Base-by-base conservation (phyloP, 2,888 invertebrate genomes). In the Acanthopleura granulata region DNA sequence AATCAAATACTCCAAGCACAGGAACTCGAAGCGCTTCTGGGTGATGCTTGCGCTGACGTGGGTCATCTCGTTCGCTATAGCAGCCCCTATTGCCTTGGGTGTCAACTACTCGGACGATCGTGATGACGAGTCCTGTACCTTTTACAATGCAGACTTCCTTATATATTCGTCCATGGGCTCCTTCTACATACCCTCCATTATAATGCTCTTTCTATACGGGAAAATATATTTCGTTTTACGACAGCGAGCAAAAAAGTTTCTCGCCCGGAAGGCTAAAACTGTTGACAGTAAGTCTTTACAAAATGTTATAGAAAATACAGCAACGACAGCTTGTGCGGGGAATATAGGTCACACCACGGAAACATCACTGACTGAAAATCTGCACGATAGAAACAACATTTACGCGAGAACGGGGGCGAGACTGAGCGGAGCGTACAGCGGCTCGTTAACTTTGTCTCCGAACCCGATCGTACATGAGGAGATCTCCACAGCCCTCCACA, bases 1-100 rank as follows among this genome's bases (percentile, higher is more conserved):
- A 87, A 98, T 99, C 91, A 97, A 98, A 91, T 99, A 99, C 92
- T 97, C 98, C 77, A 97, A 97, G 90, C 98, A 98, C 93, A 97
- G 97, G 93, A 98, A 97, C 93, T 88, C 90, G 22, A 88, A 88
- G 74, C 94, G 99, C 78, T 97, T 98, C 70, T 96, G 96, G 94
- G 92, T 97, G 90, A 99, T 98, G 85, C 97, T 99, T 87, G 94
- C 95, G 62, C 92, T 98, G 80, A 98, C 98, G 73, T 99, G 99
- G 99, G 94, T 96, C 84, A 95, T 99, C 90, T 96, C 96, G 77
- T 95, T 95, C 0, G 96, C 97, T 78, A 99, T 99, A 83, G 99
- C 98, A 57, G 95, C 96, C 25, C 99, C 99, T 71, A 97, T 99
- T 84, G 96, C 98, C 72, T 93, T 98, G 83, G 99, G 99, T 57